phyloP scores from a whole-genome alignment of 2,113 vertebrate species.

The Myotis davidii region DNA sequence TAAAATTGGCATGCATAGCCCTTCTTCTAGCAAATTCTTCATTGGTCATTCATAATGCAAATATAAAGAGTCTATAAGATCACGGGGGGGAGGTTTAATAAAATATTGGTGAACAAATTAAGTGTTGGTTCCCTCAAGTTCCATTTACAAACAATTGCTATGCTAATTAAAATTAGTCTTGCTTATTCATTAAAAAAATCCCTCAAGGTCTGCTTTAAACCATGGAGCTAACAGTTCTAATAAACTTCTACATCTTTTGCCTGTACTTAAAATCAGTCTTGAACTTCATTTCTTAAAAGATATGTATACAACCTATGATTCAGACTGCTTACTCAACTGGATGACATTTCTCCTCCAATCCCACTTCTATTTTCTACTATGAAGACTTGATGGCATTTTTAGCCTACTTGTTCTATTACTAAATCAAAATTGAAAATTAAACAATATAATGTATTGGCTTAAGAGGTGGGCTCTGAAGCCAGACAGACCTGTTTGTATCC shows the following conservation, averaged over 20 bases:
- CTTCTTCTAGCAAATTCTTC: slow-evolving; percentile 41
- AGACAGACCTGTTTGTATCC: not conserved
- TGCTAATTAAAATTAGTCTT: slow-evolving; percentile 68
- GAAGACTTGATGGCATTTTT: slow-evolving; percentile 7
- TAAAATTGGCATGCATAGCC: not conserved
- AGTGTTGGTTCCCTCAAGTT: slow-evolving; percentile 37
- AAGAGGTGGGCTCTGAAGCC: not conserved
- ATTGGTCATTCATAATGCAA: slow-evolving; percentile 56
- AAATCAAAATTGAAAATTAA: slow-evolving; percentile 4
- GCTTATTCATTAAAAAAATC: slow-evolving; percentile 55
- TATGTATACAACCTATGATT: slow-evolving; percentile 6
- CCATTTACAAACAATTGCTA: slow-evolving; percentile 54
- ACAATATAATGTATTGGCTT: not conserved
- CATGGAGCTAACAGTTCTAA: slow-evolving; percentile 32
- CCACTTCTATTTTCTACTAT: not conserved
- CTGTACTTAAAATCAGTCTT: slow-evolving; percentile 29
- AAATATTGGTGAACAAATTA: slow-evolving; percentile 47
- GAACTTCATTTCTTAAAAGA: slow-evolving; percentile 44
- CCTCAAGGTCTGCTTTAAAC: slow-evolving; percentile 40
- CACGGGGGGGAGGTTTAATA: slow-evolving; percentile 54
- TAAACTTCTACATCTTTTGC: slow-evolving; percentile 40
- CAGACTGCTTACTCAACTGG: slow-evolving; percentile 22
- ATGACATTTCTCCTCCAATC: not conserved
- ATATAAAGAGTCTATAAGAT: slow-evolving; percentile 53
- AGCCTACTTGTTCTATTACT: not conserved